These are phyloP conservation scores for Metacarcinus magister DNA, from an alignment of 2,888 invertebrate species.

Conservation along the genomic window DNA sequence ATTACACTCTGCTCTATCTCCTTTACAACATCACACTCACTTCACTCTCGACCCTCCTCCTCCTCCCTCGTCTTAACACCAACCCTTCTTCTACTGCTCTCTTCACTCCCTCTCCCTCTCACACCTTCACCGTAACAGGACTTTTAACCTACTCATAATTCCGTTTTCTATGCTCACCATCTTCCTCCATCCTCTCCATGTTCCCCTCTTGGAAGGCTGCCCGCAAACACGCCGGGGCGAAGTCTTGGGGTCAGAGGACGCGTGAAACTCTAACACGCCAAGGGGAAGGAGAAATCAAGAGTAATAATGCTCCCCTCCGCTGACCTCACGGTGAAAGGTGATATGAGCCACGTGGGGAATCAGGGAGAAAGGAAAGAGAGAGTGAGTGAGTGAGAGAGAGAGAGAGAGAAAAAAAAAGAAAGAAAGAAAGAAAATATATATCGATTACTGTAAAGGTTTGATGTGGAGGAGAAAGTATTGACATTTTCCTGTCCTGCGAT, in stretches of 20 bases:
- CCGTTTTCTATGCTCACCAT: background rate
- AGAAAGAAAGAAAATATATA: background rate
- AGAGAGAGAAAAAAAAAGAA: background rate
- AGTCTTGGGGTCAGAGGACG: background rate
- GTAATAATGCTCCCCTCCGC: background rate
- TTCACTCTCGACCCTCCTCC: background rate
- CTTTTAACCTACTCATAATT: background rate
- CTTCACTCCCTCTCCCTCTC: background rate
- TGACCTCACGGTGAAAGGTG: background rate
- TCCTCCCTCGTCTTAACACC: background rate
- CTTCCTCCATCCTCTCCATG: background rate
- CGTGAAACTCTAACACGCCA: background rate
- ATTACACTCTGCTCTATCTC: background rate
- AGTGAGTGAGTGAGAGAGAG: too few species aligned
- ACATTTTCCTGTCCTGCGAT: background rate
- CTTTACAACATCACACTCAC: background rate
- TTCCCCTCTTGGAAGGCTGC: background rate
- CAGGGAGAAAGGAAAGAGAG: too few species aligned
- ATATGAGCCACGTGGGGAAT: background rate
- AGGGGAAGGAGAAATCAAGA: background rate
- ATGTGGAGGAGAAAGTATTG: background rate
- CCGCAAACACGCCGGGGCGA: background rate
- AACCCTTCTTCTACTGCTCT: too few species aligned
- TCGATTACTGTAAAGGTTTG: background rate
- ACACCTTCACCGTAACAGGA: background rate